These are phyloP conservation scores for Temnothorax rugatulus DNA, from an alignment of 2,888 invertebrate species.

Conservation along the genomic window DNA sequence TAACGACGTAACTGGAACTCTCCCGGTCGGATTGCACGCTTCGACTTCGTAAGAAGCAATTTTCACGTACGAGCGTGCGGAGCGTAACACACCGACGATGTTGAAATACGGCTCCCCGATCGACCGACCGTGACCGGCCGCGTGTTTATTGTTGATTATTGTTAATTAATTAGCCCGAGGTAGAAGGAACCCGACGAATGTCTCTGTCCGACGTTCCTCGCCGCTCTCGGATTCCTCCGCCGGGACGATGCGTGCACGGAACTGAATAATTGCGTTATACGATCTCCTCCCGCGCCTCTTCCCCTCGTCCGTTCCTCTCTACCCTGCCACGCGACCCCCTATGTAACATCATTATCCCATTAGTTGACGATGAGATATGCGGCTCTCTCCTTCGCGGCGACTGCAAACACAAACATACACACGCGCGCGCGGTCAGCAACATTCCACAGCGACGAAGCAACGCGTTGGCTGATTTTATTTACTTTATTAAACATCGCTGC, in stretches of 20 bases:
- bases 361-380: slow-evolving; percentile 67
- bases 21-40: neutral
- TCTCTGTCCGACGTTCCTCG: slow-evolving; percentile 55
- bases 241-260: slow-evolving; percentile 62
- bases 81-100: neutral
- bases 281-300: slow-evolving; percentile 54
- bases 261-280: slow-evolving; percentile 76
- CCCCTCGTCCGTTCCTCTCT: neutral
- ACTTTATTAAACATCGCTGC: slow-evolving; percentile 53
- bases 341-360: slow-evolving; percentile 79
- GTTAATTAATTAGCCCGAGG: slow-evolving; percentile 44
- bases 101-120: neutral
- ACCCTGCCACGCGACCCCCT: slow-evolving; percentile 76
- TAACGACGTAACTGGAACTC: neutral
- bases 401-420: slow-evolving; percentile 36
- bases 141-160: slow-evolving; percentile 5
- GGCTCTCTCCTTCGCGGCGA: neutral
- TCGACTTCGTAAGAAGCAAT: neutral
- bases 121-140: neutral
- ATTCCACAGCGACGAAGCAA: slow-evolving; percentile 47
- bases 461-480: slow-evolving; percentile 65
- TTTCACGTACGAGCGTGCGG: neutral
- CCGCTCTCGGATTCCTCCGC: slow-evolving; percentile 59
- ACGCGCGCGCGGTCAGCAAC: slow-evolving; percentile 17
- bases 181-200: slow-evolving; percentile 46